Conservation (phyloP, 2,888 invertebrate species). For the Lepidocyrtinus sp. region DNA sequence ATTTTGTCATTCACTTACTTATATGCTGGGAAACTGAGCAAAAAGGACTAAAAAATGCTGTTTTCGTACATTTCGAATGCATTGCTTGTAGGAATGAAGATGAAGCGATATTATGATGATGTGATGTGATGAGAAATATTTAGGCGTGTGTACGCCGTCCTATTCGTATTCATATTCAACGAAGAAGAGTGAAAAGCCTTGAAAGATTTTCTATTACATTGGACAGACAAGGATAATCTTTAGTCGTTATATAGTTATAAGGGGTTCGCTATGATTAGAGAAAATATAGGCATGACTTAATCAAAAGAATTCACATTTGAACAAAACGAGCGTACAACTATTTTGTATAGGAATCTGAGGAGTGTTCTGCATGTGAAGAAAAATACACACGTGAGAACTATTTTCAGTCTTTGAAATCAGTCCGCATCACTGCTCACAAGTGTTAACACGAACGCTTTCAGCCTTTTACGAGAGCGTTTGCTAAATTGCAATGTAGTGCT, state of each 20-base stretch:
- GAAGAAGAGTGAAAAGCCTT: slow-evolving; percentile 22
- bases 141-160: background rate
- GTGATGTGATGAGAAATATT: slow-evolving; percentile 1
- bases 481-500: background rate
- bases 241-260: background rate
- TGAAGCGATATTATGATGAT: background rate
- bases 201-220: slow-evolving; percentile 41
- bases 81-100: too few species aligned
- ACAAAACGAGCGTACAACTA: background rate
- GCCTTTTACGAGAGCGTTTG: background rate
- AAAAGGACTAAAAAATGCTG: background rate
- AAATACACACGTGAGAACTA: slow-evolving; percentile 5
- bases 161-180: background rate
- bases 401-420: background rate
- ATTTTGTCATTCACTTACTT: background rate
- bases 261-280: slow-evolving; percentile 7
- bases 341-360: background rate
- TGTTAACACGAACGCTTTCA: too few species aligned
- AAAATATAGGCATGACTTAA: slow-evolving; percentile 58
- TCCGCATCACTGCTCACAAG: background rate
- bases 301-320: background rate
- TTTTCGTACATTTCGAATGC: background rate
- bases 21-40: background rate
- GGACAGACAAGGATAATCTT: slow-evolving; percentile 28
- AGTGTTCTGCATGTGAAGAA: background rate